Conservation (phyloP, 2,113 vertebrate genomes). For the Periophthalmodon schlosseri region DNA sequence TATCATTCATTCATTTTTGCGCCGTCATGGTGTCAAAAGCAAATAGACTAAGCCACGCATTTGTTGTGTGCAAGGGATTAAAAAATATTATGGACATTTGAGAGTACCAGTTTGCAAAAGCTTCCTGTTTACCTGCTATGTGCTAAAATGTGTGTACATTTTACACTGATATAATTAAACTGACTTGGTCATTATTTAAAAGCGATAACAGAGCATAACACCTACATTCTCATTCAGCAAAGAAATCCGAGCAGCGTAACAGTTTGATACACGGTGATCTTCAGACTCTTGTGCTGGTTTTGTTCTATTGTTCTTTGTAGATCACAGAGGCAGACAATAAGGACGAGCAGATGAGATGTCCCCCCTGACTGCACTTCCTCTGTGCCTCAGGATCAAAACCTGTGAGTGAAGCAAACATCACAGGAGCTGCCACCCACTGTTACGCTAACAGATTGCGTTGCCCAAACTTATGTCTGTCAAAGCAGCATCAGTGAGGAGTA, state of each 20-base stretch:
- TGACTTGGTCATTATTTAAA: neutral
- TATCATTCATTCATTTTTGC: too few species aligned
- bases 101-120: too few species aligned
- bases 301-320: constrained; percentile 37
- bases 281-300: neutral
- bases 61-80: too few species aligned
- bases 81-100: too few species aligned
- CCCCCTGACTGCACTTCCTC: constrained; percentile 53
- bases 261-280: constrained; percentile 10
- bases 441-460: constrained; percentile 58
- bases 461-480: constrained; percentile 52
- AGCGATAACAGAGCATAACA: neutral
- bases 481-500: constrained; percentile 7
- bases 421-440: constrained; percentile 56
- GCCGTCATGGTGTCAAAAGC: too few species aligned
- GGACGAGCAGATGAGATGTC: constrained; percentile 41
- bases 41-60: too few species aligned
- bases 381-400: constrained; percentile 70
- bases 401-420: constrained; percentile 47
- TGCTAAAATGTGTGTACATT: neutral
- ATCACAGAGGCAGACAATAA: constrained; percentile 54
- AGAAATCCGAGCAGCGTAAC: neutral
- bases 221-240: neutral
- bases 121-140: neutral
- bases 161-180: neutral